These are phyloP conservation scores for Falco cherrug DNA, from an alignment of 2,797 vertebrate species.

Conservation along the genomic window DNA sequence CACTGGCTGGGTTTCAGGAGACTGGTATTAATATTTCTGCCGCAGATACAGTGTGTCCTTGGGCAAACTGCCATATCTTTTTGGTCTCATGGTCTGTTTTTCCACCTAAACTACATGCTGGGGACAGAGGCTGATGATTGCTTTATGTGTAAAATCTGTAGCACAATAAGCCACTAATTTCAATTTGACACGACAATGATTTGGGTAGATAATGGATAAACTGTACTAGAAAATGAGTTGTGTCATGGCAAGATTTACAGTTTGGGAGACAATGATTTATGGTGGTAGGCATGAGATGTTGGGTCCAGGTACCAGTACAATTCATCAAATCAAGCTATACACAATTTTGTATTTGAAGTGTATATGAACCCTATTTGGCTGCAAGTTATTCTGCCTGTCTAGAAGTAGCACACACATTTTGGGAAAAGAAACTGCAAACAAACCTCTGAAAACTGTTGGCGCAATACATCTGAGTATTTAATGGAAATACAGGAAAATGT, in stretches of 20 bases:
- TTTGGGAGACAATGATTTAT: neutral
- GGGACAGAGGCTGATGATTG: neutral
- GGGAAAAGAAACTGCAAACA: neutral
- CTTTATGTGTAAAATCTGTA: neutral
- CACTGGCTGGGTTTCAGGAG: neutral
- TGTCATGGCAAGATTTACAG: neutral
- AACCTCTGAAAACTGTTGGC: neutral
- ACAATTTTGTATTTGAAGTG: neutral
- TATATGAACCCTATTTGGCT: neutral
- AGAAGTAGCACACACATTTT: neutral
- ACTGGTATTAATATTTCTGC: neutral
- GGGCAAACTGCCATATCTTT: neutral
- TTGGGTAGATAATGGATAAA: neutral
- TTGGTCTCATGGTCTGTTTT: neutral
- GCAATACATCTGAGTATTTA: neutral
- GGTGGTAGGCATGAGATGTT: neutral
- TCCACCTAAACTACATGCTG: neutral
- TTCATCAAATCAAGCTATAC: neutral
- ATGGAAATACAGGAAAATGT: neutral
- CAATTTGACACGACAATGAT: accelerated
- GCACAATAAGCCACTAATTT: neutral
- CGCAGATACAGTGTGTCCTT: neutral
- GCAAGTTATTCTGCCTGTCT: neutral
- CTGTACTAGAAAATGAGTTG: neutral
- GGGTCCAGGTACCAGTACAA: neutral